Evolutionary conservation across 2,113 vertebrate genomes (phyloP), one percentile per base, ranked within the genome.

Genomic region (Mastomys natalensis): DNA sequence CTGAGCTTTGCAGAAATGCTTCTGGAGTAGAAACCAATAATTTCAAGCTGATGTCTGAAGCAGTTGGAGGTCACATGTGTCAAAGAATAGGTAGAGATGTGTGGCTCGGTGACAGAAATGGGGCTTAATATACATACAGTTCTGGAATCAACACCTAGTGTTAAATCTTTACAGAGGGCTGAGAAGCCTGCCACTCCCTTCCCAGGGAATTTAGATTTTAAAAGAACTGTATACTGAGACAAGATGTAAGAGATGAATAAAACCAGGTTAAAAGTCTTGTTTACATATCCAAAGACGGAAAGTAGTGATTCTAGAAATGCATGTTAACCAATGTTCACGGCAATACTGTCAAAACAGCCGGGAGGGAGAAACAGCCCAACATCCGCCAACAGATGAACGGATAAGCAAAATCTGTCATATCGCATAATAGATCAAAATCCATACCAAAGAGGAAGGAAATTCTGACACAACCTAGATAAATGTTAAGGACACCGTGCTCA

Each of bases 221-320:
- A 80, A 88, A 48, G 81, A 97, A 62, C 31, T 29, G 3, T 16
- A 73, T 16, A 37, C 0, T 58, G 66, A 66, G 8, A 48, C 26
- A 81, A 85, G 37, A n/a, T 80, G 48, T 68, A 68, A 88, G 68
- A 97, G 31, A 73, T 43, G 37, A 87, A 88, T 62, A 74, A 81
- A 73, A n/a, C 10, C 16, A 58, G 68, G 86, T 66, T 94, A 91
- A 86, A 74, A 73, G 53, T n/a, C 86, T 72, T 55, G 37, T 53
- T 82, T 80, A 48, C 15, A 34, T 45, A 70, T 22, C 22, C 45
- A 66, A 81, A 87, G 64, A 89, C 4, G 45, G 19, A 90, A 82
- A 81, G 37, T 24, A 82, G 43, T 22, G 9, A 51, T 5, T 31
- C 70, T 58, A 45, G 2, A 7, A 29, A 40, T 70, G 26, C 8